Base-by-base conservation (phyloP, 1,140 invertebrate genomes). In the Reticulitermes speratus region DNA sequence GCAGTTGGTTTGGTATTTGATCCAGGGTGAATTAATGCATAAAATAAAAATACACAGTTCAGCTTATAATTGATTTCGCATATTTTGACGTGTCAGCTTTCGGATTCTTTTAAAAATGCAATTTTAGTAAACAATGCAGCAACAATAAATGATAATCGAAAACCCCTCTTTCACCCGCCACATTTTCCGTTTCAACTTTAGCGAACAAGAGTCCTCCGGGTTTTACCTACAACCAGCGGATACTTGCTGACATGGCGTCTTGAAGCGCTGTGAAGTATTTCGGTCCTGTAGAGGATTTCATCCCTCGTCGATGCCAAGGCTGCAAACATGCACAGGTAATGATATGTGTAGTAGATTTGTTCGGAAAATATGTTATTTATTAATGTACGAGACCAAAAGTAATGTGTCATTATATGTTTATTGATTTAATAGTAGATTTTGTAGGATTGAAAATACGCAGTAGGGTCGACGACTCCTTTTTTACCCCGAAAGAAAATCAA, bases 401-500 rank as follows among this genome's bases (percentile, higher is more conserved):
- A 14, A 75, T 25, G 65, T 75, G 65, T 75, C 65, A 75, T 75
- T 81, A 75, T 30, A 65, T 86, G 38, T 44, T 14, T 69, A 86
- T 86, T 86, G 85, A 86, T 84, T 84, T 19, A 69, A 86, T 86
- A 81, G 16, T 25, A 65, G 75, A 81, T 86, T 75, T 45, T 75
- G 30, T 82, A 59, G 59, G 85, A 86, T 86, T 86, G 85, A 86
- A 86, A 82, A 82, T 86, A 82, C 59, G 85, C 85, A 69, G 75
- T 69, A 86, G 85, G 84, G 84, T 84, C 84, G 59, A 59, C 85
- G 85, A 86, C 85, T 45, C n/a, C 85, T 75, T 45, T 38, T 86
- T 86, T 86, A 82, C 85, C 85, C 85, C 85, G 85, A 86, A 75
- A 81, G 55, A 86, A 86, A 86, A 86, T 86, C 85, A 86, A 86